phyloP scores from a whole-genome alignment of 2,113 vertebrate genomes.

The Atherinomorus stipes region DNA sequence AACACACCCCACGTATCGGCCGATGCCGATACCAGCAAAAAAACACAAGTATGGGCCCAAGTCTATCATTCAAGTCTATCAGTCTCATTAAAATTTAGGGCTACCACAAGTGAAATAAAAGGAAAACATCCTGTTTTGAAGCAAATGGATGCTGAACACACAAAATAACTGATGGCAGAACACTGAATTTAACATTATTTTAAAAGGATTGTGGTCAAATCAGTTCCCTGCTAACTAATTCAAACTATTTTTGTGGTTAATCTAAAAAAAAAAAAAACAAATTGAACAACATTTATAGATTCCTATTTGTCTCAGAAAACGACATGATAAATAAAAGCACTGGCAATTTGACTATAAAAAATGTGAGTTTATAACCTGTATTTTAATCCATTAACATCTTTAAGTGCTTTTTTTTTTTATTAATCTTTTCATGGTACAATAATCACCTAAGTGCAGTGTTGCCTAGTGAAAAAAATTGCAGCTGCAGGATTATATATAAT shows the following conservation, averaged over 20 bases:
- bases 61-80: too few species aligned
- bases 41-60: too few species aligned
- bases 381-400: neutral
- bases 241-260: neutral
- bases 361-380: neutral
- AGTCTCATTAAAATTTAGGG: too few species aligned
- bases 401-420: neutral
- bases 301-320: neutral
- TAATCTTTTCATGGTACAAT: neutral
- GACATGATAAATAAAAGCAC: neutral
- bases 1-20: too few species aligned
- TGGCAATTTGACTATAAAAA: neutral
- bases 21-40: too few species aligned
- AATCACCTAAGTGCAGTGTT: conserved; percentile 26
- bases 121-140: neutral
- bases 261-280: neutral
- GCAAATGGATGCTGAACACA: neutral
- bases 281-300: too few species aligned
- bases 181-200: neutral
- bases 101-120: neutral
- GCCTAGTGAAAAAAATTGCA: conserved; percentile 19
- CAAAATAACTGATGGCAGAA: neutral
- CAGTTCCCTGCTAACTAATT: neutral
- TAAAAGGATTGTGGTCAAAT: neutral
- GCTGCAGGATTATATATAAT: conserved; percentile 55